Percentiles rank a stretch among this genome's conserved stretches.
phyloP scores from a whole-genome alignment of 2,113 vertebrate genomes.

The Gnathonemus longibarbis region DNA sequence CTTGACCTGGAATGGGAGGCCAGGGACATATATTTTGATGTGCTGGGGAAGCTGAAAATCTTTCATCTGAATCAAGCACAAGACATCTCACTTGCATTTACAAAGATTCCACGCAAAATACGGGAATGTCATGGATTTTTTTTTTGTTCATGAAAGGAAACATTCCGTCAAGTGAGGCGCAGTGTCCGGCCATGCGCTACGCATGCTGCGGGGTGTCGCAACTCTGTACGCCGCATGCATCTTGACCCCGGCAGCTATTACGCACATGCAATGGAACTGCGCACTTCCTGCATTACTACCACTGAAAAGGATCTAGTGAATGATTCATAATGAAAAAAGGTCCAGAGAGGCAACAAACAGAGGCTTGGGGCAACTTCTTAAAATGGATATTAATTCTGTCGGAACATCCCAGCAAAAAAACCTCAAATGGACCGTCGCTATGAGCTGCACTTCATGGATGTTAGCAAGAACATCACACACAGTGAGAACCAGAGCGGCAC shows the following conservation, averaged over 20 bases:
- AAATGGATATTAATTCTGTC: not conserved
- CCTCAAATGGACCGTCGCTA: not conserved
- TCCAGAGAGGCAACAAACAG: not conserved
- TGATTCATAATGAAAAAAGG: not conserved
- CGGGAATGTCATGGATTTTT: not conserved
- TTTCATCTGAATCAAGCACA: not conserved
- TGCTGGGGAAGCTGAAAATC: not conserved
- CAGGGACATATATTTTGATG: not conserved
- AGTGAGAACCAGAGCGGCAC: not conserved
- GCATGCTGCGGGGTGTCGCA: not conserved
- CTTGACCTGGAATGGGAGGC: not conserved
- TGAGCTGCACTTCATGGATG: not conserved
- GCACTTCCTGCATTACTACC: not conserved
- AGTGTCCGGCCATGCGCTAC: not conserved
- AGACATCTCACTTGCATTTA: not conserved
- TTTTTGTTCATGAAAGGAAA: not conserved
- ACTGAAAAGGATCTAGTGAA: not conserved
- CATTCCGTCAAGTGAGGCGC: not conserved
- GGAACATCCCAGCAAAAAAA: not conserved
- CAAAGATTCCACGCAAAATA: not conserved
- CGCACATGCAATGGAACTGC: not conserved
- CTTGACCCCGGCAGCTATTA: not conserved
- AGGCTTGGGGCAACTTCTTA: not conserved
- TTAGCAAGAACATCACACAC: not conserved
- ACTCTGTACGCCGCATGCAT: not conserved